Conservation (phyloP, 2,888 invertebrate genomes). For the Molanna angustata region DNA sequence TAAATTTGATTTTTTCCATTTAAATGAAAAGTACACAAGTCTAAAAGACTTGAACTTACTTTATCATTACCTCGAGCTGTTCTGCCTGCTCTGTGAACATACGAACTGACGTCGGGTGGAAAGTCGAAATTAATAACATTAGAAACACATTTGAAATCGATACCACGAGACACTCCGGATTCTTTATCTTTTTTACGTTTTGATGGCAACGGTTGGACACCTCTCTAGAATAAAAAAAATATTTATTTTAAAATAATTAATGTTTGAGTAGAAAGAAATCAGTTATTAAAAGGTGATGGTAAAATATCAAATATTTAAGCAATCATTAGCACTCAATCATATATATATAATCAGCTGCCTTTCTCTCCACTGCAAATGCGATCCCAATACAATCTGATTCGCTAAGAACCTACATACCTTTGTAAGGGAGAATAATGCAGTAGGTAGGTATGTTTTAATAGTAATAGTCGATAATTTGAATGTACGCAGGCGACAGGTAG, state of each 20-base stretch:
- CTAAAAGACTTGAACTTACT: slow-evolving; percentile 41
- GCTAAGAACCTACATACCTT: too few relatives aligned
- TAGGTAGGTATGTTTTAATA: too few relatives aligned
- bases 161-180: slow-evolving; percentile 93
- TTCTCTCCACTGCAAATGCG: too few relatives aligned
- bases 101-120: slow-evolving; percentile 83
- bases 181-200: slow-evolving; percentile 82
- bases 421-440: too few relatives aligned
- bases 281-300: too few relatives aligned
- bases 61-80: slow-evolving; percentile 85
- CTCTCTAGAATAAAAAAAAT: slow-evolving; percentile 23
- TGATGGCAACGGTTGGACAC: slow-evolving; percentile 41
- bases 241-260: not conserved
- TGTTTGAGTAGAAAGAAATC: not conserved
- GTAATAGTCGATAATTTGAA: too few relatives aligned
- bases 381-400: too few relatives aligned
- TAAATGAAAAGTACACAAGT: not conserved
- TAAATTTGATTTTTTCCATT: not conserved
- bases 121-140: slow-evolving; percentile 99
- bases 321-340: too few relatives aligned
- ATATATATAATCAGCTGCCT: too few relatives aligned
- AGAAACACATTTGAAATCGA: slow-evolving; percentile 96
- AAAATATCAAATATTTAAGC: too few relatives aligned
- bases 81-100: slow-evolving; percentile 94
- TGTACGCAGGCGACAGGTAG: too few relatives aligned